Base-by-base conservation (phyloP, 2,797 vertebrate species). In the Sparus aurata region DNA sequence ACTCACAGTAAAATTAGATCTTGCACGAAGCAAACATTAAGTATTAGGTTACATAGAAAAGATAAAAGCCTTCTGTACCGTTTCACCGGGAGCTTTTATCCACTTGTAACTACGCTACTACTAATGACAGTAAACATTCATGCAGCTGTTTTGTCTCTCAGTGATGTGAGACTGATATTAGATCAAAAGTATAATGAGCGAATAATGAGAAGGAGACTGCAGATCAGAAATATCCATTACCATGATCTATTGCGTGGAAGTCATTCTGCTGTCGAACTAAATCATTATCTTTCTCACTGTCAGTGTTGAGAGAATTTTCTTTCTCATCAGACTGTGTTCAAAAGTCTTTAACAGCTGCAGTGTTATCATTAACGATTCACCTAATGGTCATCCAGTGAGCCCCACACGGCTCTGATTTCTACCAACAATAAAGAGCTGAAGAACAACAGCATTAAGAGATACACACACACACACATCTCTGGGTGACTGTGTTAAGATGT, bases 41-140 rank as follows among this genome's bases (percentile, higher is more conserved):
- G 81, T 23, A 83, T 87, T 79, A 60, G 60, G 69, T 82, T 80
- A 83, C 67, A 89, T 2, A 67, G 72, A 75, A 75, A 80, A 84
- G 67, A 75, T 80, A 75, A 89, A 85, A 87, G 79, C 57, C 66
- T 58, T 74, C 53, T 71, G 76, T 57, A 69, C 58, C 55, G 38
- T 65, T 77, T 69, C 45, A 52, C 65, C 46, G 10, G 62, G 74
- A 78, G 64, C 71, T 70, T 83, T 83, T 61, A 82, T 76, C 60
- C 73, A 73, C 65, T 72, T 66, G 53, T 52, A 72, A 75, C 53
- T 72, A 59, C 17, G 43, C 77, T 66, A 67, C 79, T 78, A 16
- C 53, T 69, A 84, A 79, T 65, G 70, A 58, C 71, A 57, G 63
- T 71, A 73, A 74, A 84, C 81, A 83, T 88, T 79, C 83, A 63